Base-by-base conservation (phyloP, 2,113 vertebrate species). In the Ivindomyrus marchei region DNA sequence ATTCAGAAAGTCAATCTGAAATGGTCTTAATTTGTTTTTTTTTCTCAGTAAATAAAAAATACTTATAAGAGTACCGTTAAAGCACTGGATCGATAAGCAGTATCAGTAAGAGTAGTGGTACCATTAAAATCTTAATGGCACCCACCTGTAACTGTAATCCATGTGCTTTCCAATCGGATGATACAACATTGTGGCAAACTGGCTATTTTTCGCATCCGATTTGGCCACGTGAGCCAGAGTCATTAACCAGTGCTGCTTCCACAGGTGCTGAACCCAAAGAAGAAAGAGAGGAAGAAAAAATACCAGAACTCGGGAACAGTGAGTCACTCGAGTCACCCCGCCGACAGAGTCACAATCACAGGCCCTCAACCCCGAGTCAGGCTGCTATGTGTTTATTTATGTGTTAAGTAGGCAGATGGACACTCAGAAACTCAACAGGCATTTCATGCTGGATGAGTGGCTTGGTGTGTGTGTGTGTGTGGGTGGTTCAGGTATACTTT, bases 201-300 rank as follows among this genome's bases (percentile, higher is more conserved):
- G n/a, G 21, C 3, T 74, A 21, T 74, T 74, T 74, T 74, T 36
- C 8, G 9, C 9, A 27, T 66, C 62, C 9, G n/a, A 10, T 27
- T 66, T 10, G 62, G n/a, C 62, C 62, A 66, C 62, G 9, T n/a
- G n/a, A 77, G 36, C 31, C 70, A 39, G 70, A 2, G 70, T 36
- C 36, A 39, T 15, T 52, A 36, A 87, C 27, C 15, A 58, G 17
- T 83, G 6, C 27, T 88, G 11, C 13, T 74, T 91, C 89, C 89
- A 83, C 93, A 99, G 98, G 98, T 99, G 92, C 95, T 99, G 93
- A 99, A 99, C 95, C 97, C 97, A 91, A 99, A 98, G 96, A 99
- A 99, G 95, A 99, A 97, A 91, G 98, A 97, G 93, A 99, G 98
- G 96, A 99, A 99, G 97, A 99, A 99, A 95, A 99, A 98, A 91